phyloP scores from a whole-genome alignment of 2,113 vertebrate species.

The Protobothrops flavoviridis region DNA sequence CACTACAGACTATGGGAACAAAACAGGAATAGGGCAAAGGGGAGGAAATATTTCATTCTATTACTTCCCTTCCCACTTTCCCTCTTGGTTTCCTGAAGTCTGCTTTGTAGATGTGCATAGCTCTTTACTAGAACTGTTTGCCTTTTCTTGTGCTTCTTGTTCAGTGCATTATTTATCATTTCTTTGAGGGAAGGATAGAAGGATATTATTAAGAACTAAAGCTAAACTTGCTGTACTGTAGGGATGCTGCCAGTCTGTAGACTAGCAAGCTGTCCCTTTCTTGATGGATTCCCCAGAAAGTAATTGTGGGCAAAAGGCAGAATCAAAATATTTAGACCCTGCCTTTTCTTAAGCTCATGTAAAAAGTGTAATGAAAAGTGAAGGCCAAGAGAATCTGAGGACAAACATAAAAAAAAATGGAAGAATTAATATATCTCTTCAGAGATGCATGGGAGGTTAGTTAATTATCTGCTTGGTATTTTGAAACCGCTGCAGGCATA shows the following conservation, averaged over 20 bases:
- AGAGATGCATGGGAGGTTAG: slow-evolving; percentile 40
- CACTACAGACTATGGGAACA: background rate
- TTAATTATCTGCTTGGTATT: slow-evolving; percentile 64
- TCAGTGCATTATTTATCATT: background rate
- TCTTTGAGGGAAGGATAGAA: background rate
- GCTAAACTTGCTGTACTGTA: background rate
- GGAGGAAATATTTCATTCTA: background rate
- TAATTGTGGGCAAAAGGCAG: background rate
- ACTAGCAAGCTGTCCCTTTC: background rate
- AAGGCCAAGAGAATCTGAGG: background rate
- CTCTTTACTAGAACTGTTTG: background rate
- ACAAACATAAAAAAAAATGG: background rate
- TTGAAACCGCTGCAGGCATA: slow-evolving; percentile 61
- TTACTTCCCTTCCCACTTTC: background rate
- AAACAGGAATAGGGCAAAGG: background rate
- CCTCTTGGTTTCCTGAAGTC: background rate
- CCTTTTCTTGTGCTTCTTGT: background rate
- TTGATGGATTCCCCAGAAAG: background rate
- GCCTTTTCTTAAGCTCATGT: background rate
- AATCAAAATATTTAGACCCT: background rate
- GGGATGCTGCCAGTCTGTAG: background rate
- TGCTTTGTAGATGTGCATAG: background rate
- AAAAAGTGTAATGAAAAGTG: background rate
- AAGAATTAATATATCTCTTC: slow-evolving; percentile 27
- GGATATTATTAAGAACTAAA: background rate